Evolutionary conservation across 2,888 invertebrate species (phyloP), one percentile per base, ranked within the genome.

Genomic region (Norana najaformis): DNA sequence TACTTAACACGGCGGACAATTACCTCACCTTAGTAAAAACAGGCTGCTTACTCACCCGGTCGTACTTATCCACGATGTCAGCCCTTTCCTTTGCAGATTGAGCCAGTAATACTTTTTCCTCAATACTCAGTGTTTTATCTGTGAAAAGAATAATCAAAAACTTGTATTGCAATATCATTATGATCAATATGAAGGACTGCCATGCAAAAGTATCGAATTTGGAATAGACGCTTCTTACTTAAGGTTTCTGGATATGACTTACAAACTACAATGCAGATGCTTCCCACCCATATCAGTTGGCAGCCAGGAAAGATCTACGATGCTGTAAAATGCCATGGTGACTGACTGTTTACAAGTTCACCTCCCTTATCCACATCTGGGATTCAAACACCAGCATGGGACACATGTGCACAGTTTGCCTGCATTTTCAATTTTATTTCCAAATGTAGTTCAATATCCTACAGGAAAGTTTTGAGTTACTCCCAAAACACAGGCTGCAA

Each of bases 61-160:
- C 89, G 37, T 89, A 89, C 34, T 89, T 89, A 38, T 89, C 38
- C 23, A 89, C 89, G 23, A 89, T 89, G 14, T 89, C 89, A 39
- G 89, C 89, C 37, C 89, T 35, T 23, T 89, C 89, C 35, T 69
- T 82, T n/a, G 89, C 89, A n/a, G 89, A 35, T 38, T 89, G 89
- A 20, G 89, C 89, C 38, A 89, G 38, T 38, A 89, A 39, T n/a
- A 38, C 38, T 83, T 89, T 89, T 69, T 89, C 89, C 20, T 89
- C 89, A 36, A 85, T 35, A 83, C 85, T 85, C 38, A 89, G 85
- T 11, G 89, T 89, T 38, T 89, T 37, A 89, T 89, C 89, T 89
- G 69, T 4, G 53, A 35, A 41, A 89, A 69, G 34, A 82, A 36
- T 36, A 20, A 34, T 18, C 35, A 6, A 30, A 83, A 47, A 47